A percentile compares a stretch with the other conserved stretches of the same genome.
These are phyloP conservation scores for Rostratula benghalensis DNA, from an alignment of 2,113 vertebrate genomes.

Conservation along the genomic window DNA sequence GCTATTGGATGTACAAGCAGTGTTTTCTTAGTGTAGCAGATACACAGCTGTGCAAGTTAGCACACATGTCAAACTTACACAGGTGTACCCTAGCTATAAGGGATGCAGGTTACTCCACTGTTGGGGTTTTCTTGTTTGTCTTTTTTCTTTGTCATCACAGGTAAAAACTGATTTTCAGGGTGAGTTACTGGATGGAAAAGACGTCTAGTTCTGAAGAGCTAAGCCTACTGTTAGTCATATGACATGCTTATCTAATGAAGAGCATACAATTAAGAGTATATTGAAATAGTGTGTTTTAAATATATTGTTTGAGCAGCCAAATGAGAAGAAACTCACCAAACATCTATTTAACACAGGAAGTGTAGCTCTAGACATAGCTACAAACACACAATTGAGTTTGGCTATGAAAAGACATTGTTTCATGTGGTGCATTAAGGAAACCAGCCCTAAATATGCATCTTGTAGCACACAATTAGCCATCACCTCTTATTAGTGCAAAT, in stretches of 20 bases:
- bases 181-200: neutral
- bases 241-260: neutral
- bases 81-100: neutral
- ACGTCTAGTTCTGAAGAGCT: neutral
- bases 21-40: neutral
- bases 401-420: neutral
- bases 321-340: neutral
- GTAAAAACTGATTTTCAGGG: neutral
- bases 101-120: neutral
- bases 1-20: rapidly evolving
- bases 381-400: neutral
- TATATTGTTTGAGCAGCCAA: neutral
- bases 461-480: neutral
- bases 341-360: rapidly evolving
- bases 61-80: neutral
- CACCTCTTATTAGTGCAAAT: neutral
- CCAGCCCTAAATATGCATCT: neutral
- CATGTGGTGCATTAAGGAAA: neutral
- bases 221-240: neutral
- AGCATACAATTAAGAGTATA: neutral
- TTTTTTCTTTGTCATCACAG: neutral
- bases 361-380: neutral
- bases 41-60: neutral
- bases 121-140: neutral
- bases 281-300: neutral